phyloP scores from a whole-genome alignment of 2,797 vertebrate species.

The Karalla daura region DNA sequence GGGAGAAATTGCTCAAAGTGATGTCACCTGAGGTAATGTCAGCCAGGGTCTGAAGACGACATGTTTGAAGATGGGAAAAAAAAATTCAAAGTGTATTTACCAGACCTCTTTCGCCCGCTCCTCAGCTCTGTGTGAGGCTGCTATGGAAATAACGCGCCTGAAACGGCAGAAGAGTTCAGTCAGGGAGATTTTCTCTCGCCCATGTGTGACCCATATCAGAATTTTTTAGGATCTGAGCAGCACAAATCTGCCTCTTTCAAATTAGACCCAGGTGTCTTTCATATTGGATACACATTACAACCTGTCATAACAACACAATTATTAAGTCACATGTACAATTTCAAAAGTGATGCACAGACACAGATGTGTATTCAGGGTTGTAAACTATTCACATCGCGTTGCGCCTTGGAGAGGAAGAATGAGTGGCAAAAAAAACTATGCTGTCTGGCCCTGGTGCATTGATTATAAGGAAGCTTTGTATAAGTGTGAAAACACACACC shows the following conservation, averaged over 20 bases:
- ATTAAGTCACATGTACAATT: too few relatives aligned
- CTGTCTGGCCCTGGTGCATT: background rate
- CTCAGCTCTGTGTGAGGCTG: background rate
- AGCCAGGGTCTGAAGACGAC: background rate
- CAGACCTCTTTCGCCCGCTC: background rate
- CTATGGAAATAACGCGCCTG: background rate
- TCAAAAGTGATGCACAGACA: too few relatives aligned
- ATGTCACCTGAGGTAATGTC: constrained; percentile 4
- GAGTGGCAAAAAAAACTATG: background rate
- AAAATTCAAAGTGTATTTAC: background rate
- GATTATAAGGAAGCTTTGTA: background rate
- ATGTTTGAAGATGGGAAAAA: background rate
- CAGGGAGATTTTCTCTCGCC: too few relatives aligned
- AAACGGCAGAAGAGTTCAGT: background rate
- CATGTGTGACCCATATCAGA: too few relatives aligned
- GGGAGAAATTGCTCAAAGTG: constrained; percentile 1
- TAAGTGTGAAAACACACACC: too few relatives aligned
- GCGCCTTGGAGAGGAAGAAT: background rate
- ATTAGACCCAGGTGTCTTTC: too few relatives aligned
- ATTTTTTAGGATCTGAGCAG: too few relatives aligned
- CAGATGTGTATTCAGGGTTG: too few relatives aligned
- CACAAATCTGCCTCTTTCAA: too few relatives aligned
- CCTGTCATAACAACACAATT: too few relatives aligned
- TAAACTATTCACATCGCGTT: too few relatives aligned
- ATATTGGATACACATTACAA: too few relatives aligned